Evolutionary conservation across 2,797 vertebrate genomes (phyloP).

Genomic region (Agapornis canus): DNA sequence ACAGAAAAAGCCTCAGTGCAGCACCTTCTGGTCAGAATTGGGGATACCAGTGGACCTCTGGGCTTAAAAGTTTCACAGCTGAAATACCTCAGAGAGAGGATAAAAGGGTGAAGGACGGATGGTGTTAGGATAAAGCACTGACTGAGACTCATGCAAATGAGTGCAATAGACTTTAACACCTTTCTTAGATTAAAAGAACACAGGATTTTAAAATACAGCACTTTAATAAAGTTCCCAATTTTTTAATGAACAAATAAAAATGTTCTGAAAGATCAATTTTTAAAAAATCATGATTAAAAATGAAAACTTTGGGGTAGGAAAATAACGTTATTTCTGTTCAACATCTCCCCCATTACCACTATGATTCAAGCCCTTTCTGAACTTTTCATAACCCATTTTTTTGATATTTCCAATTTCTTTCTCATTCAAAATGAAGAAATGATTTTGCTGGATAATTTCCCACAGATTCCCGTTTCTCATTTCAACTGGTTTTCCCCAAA

Average conservation of each 20-base stretch:
- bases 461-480: neutral
- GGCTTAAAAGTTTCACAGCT: neutral
- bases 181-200: neutral
- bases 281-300: neutral
- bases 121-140: neutral
- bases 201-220: accelerated
- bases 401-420: neutral
- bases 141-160: neutral
- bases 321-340: neutral
- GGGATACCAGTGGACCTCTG: neutral
- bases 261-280: neutral
- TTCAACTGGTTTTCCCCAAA: conserved; percentile 13
- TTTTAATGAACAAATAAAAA: neutral
- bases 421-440: conserved; percentile 5
- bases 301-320: accelerated
- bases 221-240: neutral
- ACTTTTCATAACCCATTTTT: neutral
- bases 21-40: neutral
- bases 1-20: neutral
- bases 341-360: neutral
- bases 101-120: neutral
- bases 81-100: neutral
- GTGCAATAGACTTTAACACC: neutral
- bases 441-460: neutral
- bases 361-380: neutral